Evolutionary conservation across 2,888 invertebrate species (phyloP), one percentile per base, ranked within the genome.

Genomic region (Liodrosophila aerea): DNA sequence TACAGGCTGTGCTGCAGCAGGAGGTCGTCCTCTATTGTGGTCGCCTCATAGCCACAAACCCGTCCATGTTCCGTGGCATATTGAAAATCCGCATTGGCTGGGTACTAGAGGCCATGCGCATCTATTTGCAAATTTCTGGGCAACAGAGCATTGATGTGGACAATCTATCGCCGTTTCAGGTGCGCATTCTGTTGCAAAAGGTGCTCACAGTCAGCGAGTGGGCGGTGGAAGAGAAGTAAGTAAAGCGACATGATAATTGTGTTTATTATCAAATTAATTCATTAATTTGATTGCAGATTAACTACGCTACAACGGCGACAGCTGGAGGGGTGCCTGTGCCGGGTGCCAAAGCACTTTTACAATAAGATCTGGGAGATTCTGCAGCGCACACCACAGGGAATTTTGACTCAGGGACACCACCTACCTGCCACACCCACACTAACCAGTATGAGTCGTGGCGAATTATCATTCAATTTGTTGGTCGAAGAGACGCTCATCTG

Each of bases 311-410:
- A 98, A 88, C 93, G 95, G 44, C 93, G 99, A 15, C 96, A 96
- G 88, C 92, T 99, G 43, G 98, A 99, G 90, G 99, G 99, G 0
- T 98, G 98, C 76, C 91, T 99, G 37, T 98, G 98, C 86, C 93
- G 98, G 51, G 98, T 99, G 2, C 99, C 99, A 0, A 93, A 94
- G 81, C 94, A 96, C 83, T 99, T 99, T 91, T 99, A 99, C 88
- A 95, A 96, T 85, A 94, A 96, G 90, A 97, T 99, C 0, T 99
- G 99, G 98, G 96, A 97, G 88, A 96, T 99, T 57, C 91, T 99
- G 70, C 92, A 95, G 63, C 93, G 96, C 63, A 97, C 98, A 0
- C 95, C 97, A 0, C 93, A 94, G 83, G 99, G 99, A 30, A 95
- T 99, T 56, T 92, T 94, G 65, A 95, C 98, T 0, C 95, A 93